Evolutionary conservation across 2,113 vertebrate genomes (phyloP).

Genomic region (Nothobranchius kuhntae): DNA sequence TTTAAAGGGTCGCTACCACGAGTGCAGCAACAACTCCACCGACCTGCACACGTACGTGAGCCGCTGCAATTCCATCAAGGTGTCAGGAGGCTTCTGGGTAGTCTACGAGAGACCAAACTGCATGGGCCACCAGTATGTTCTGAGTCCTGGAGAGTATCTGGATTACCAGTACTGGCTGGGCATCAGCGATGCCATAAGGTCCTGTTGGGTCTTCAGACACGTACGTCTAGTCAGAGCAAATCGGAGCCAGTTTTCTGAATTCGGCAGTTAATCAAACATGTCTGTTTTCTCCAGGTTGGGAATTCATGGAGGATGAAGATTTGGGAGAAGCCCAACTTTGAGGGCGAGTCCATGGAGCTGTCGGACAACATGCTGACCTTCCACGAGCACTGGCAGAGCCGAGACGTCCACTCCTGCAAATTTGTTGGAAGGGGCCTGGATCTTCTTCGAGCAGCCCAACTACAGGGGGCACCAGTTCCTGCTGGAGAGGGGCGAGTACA

Average conservation of each 20-base stretch:
- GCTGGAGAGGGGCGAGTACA: constrained; percentile 66
- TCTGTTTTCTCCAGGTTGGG: constrained; percentile 28
- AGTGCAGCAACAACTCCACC: constrained; percentile 61
- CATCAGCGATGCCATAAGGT: constrained; percentile 64
- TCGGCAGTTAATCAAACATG: neutral
- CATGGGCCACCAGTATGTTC: constrained; percentile 66
- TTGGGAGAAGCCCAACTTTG: constrained; percentile 53
- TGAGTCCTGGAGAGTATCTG: constrained; percentile 67
- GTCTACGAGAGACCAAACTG: constrained; percentile 71
- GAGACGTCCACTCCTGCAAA: constrained; percentile 53
- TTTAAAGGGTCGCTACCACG: constrained; percentile 68
- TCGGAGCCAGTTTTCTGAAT: no score
- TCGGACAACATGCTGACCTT: constrained; percentile 57
- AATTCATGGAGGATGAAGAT: constrained; percentile 43
- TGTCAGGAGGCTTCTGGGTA: constrained; percentile 73
- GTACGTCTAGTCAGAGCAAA: constrained; percentile 21
- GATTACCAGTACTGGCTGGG: constrained; percentile 71
- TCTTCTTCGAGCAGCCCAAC: constrained; percentile 63
- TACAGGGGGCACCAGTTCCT: constrained; percentile 60
- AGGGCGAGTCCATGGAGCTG: constrained; percentile 50
- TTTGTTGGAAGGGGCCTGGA: constrained; percentile 61
- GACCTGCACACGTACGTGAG: constrained; percentile 66
- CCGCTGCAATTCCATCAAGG: constrained; percentile 67
- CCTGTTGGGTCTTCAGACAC: constrained; percentile 62
- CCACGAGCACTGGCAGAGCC: constrained; percentile 44